Percentiles rank a stretch among this genome's conserved stretches.
Evolutionary conservation across 2,888 invertebrate genomes (phyloP).

Genomic region (Melieria omissa): DNA sequence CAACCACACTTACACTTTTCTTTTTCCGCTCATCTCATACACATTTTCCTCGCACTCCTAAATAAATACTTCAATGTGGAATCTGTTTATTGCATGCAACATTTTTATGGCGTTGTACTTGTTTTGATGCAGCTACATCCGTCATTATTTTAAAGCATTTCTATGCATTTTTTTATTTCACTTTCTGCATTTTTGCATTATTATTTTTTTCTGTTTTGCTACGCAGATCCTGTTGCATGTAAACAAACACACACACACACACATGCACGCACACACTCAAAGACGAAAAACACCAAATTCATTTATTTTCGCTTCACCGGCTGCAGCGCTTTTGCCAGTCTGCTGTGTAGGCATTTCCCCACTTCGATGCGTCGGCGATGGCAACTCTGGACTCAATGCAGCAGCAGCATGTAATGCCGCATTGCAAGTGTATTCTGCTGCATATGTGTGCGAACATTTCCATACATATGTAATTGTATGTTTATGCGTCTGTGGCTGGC

Average conservation of each 20-base stretch:
- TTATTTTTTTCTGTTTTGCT: not conserved
- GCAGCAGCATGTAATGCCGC: no score
- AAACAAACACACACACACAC: not conserved
- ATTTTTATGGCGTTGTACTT: not conserved
- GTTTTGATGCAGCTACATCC: not conserved
- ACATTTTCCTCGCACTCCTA: not conserved
- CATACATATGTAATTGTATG: not conserved
- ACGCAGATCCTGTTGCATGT: conserved; percentile 18
- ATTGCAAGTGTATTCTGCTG: no score
- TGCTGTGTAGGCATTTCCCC: conserved; percentile 2
- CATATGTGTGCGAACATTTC: not conserved
- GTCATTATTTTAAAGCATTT: conserved; percentile 24
- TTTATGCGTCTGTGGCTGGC: conserved; percentile 7
- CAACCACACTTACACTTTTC: not conserved
- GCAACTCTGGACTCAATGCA: no score
- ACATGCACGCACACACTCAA: not conserved
- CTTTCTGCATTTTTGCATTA: no score
- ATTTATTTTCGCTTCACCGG: not conserved
- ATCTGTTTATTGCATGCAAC: conserved; percentile 14
- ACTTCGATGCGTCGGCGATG: not conserved
- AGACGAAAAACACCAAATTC: not conserved
- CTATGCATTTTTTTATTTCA: not conserved
- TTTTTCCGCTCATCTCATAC: not conserved
- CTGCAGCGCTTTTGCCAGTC: not conserved
- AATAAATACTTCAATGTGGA: not conserved